Conservation (phyloP, 2,113 vertebrate genomes). For the Vulpes lagopus region DNA sequence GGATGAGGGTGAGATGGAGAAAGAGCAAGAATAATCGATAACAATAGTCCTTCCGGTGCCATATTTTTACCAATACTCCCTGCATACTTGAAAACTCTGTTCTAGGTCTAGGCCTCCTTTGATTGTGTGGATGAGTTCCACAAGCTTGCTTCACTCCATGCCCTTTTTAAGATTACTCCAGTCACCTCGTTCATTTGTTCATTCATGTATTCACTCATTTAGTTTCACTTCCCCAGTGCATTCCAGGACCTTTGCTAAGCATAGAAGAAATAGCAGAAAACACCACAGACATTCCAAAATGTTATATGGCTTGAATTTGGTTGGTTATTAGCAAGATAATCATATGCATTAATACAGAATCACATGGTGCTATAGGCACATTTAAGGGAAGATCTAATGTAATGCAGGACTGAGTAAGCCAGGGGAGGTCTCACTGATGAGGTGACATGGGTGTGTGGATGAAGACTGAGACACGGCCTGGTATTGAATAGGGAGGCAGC, state of each 20-base stretch:
- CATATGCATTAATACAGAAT: not conserved
- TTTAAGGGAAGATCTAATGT: not conserved
- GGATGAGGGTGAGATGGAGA: not conserved
- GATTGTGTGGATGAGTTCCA: not conserved
- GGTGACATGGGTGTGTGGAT: not conserved
- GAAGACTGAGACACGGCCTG: not conserved
- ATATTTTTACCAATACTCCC: not conserved
- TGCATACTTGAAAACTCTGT: not conserved
- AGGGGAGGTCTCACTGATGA: not conserved
- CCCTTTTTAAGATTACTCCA: not conserved
- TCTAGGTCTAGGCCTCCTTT: not conserved
- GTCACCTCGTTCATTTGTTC: not conserved
- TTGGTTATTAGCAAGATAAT: not conserved
- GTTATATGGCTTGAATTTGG: not conserved
- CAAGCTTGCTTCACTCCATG: not conserved
- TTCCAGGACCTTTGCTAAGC: not conserved
- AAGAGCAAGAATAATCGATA: rapidly evolving
- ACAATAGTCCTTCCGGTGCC: not conserved
- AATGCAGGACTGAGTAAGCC: not conserved
- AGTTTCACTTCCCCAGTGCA: not conserved
- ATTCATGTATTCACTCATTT: not conserved
- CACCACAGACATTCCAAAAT: rapidly evolving
- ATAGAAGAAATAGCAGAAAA: not conserved
- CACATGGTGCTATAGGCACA: not conserved
- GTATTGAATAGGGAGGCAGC: not conserved